Conservation (phyloP, 2,888 invertebrate genomes). For the Pachliopta kotzebuea region DNA sequence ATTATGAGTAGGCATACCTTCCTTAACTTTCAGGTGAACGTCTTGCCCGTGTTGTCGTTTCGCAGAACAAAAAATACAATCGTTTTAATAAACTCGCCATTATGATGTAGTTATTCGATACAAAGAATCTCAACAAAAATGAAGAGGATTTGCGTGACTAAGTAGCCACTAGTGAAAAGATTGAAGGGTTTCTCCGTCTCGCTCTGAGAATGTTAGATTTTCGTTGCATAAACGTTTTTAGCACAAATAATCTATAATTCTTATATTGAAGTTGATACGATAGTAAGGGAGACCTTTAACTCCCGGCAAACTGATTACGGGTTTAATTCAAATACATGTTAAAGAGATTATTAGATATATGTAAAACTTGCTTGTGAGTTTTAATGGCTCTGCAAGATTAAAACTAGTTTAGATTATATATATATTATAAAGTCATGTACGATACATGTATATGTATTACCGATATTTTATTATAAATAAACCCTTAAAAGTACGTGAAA, state of each 20-base stretch:
- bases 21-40: too few relatives aligned
- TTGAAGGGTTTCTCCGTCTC: slow-evolving; percentile 22
- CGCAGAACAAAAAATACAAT: background rate
- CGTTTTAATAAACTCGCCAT: slow-evolving; percentile 4
- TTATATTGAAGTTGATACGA: background rate
- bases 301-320: too few relatives aligned
- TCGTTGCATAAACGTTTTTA: slow-evolving; percentile 21
- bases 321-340: background rate
- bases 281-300: background rate
- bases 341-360: background rate
- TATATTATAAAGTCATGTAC: too few relatives aligned
- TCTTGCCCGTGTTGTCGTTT: too few relatives aligned
- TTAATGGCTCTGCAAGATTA: too few relatives aligned
- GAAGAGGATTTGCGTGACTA: slow-evolving; percentile 31
- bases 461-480: too few relatives aligned
- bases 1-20: too few relatives aligned
- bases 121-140: slow-evolving; percentile 27
- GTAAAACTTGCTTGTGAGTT: too few relatives aligned
- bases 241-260: slow-evolving; percentile 5
- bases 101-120: slow-evolving; percentile 26
- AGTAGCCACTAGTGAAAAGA: slow-evolving; percentile 26
- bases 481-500: too few relatives aligned
- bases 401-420: too few relatives aligned
- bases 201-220: slow-evolving; percentile 25
- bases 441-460: too few relatives aligned